Percentiles rank a stretch among this genome's conserved stretches.
Conservation (phyloP, 2,113 vertebrate genomes). For the Chionomys nivalis region DNA sequence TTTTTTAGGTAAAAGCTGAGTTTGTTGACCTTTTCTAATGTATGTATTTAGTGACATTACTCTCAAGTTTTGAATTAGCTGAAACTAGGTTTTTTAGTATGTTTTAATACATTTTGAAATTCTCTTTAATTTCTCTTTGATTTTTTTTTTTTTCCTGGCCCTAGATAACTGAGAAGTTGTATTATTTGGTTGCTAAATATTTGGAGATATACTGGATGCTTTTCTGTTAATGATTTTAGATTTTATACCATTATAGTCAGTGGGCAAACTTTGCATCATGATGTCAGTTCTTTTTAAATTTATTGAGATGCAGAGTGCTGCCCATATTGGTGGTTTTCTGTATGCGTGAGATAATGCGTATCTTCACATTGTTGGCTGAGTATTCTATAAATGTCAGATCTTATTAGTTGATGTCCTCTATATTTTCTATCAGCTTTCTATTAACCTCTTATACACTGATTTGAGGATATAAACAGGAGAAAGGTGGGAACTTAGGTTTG, state of each 20-base stretch:
- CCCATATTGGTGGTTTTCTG: not conserved
- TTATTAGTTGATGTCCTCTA: not conserved
- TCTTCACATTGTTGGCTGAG: not conserved
- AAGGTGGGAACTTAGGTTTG: not conserved
- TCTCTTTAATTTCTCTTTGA: not conserved
- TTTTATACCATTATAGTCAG: conserved; percentile 7
- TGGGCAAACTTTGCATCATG: not conserved
- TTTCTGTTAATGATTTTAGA: conserved; percentile 40
- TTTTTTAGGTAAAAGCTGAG: not conserved
- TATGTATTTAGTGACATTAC: conserved; percentile 14
- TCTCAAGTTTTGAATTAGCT: not conserved
- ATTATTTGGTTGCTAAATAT: conserved; percentile 38
- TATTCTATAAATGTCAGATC: not conserved
- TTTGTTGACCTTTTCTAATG: conserved; percentile 19
- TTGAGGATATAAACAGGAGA: not conserved
- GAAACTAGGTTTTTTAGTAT: not conserved
- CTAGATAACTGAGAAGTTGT: conserved; percentile 23
- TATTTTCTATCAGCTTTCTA: not conserved
- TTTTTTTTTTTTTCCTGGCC: conserved; percentile 19
- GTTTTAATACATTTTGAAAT: conserved; percentile 52
- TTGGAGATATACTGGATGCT: not conserved
- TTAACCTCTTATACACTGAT: not conserved
- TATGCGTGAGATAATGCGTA: not conserved
- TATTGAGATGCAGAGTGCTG: not conserved
- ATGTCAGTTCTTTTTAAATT: conserved; percentile 22